Percentiles rank a stretch among this genome's conserved stretches.
These are phyloP conservation scores for Eupeodes luniger DNA, from an alignment of 2,888 invertebrate species.

Conservation along the genomic window DNA sequence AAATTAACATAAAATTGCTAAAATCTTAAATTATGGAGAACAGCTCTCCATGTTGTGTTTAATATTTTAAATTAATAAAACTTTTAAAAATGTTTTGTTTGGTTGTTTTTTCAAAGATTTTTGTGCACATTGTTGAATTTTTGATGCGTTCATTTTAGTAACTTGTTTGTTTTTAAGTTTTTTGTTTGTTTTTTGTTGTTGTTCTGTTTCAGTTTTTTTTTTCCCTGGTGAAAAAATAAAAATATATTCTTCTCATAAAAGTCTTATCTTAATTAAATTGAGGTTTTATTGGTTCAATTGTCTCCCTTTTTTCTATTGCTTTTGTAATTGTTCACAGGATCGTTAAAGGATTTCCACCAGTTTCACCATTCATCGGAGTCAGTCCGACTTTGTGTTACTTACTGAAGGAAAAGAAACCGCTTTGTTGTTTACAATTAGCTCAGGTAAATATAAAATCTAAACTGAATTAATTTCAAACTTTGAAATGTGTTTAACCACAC, in stretches of 20 bases:
- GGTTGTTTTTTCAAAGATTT: slow-evolving; percentile 11
- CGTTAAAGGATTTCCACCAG: slow-evolving; percentile 97
- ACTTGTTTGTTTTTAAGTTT: neutral
- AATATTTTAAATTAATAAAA: neutral
- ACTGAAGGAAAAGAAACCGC: slow-evolving; percentile 96
- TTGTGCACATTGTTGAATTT: slow-evolving; percentile 60
- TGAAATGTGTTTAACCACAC: slow-evolving; percentile 10
- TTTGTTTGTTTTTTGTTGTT: slow-evolving; percentile 7
- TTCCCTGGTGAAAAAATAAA: slow-evolving; percentile 9
- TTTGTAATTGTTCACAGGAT: slow-evolving; percentile 87
- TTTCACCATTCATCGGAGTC: slow-evolving; percentile 98
- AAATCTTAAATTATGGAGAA: slow-evolving; percentile 12
- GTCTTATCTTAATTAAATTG: slow-evolving; percentile 46
- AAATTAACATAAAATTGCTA: slow-evolving; percentile 7
- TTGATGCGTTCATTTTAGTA: slow-evolving; percentile 35
- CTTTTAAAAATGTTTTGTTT: slow-evolving; percentile 32
- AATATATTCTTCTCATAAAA: slow-evolving; percentile 41
- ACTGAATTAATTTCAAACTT: neutral
- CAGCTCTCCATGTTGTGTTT: slow-evolving; percentile 41
- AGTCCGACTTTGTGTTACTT: slow-evolving; percentile 99
- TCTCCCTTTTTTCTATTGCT: slow-evolving; percentile 19
- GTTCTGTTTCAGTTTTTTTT: slow-evolving; percentile 39
- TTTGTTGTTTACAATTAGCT: slow-evolving; percentile 97
- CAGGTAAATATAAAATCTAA: slow-evolving; percentile 86
- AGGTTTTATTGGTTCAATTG: slow-evolving; percentile 3